Base-by-base conservation (phyloP, 2,113 vertebrate species). In the Spheniscus mendiculus region DNA sequence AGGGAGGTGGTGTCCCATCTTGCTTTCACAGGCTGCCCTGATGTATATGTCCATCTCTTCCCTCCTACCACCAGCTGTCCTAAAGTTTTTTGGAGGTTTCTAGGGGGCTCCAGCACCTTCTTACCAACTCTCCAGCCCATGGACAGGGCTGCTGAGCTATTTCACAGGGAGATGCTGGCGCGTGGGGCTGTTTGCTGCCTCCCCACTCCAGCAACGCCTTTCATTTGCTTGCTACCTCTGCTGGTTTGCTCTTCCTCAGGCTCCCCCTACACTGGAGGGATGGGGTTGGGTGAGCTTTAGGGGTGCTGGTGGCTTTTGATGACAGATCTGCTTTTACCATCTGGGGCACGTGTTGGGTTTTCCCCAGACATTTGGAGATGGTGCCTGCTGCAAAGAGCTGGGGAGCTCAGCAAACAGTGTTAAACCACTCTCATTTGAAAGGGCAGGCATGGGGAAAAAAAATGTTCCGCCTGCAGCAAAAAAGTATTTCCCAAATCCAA, bases 171-270 rank as follows among this genome's bases (percentile, higher is more conserved):
- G 81, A 65, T 95, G 97, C 70, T 93, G 91, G 87, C 56, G 5
- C 34, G 74, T 97, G 97, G 97, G 66, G 85, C 58, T 94, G 92
- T 96, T 98, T 97, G 91, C 81, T 92, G 62, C 71, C 29, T 74
- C 7, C 16, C 36, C 7, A 1, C 40, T 36, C 38, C 93, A 77
- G 92, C 52, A 87, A 9, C 0, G 1, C 56, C 59, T 95, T 90
- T 59, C 26, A 27, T 88, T 94, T 96, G 67, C 86, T 84, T 20
- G 45, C 67, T 56, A 13, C 11, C 49, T 95, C 91, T 5, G 4
- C 52, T 65, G 83, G 65, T 97, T 97, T 86, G 66, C 77, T 80
- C 66, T 78, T 65, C 56, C 83, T 86, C 27, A 19, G 74, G 55
- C 71, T 73, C 5, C 1, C 30, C 30, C 32, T 0, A 0, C 29